These are phyloP conservation scores for Cheilosia grossa DNA, from an alignment of 2,888 invertebrate species.

Conservation along the genomic window DNA sequence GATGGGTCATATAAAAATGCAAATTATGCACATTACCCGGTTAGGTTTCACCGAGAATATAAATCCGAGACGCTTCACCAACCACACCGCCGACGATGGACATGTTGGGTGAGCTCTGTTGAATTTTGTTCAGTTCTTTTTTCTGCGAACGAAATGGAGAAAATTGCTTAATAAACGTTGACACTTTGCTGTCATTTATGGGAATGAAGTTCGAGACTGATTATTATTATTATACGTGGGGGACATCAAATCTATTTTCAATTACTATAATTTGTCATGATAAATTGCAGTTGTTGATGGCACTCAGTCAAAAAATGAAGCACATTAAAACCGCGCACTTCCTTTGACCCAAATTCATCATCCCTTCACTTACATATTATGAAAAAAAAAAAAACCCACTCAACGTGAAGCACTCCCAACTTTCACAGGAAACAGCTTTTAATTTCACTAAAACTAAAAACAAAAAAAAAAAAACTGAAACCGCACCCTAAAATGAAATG, in stretches of 20 bases:
- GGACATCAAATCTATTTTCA: background rate
- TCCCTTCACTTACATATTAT: background rate
- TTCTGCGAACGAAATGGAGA: constrained; percentile 38
- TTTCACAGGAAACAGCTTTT: constrained; percentile 52
- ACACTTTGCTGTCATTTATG: constrained; percentile 10
- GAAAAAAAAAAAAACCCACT: background rate
- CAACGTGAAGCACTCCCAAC: constrained; percentile 40
- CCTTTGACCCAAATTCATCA: constrained; percentile 52
- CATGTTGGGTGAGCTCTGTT: constrained; percentile 3
- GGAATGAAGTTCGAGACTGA: constrained; percentile 21
- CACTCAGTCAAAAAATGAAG: background rate
- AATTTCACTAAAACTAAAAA: constrained; percentile 66
- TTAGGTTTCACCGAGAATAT: constrained; percentile 51
- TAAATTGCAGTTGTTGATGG: background rate
- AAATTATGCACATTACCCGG: constrained; percentile 48
- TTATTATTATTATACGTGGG: background rate
- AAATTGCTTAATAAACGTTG: constrained; percentile 46
- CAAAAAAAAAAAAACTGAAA: constrained; percentile 16
- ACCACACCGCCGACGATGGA: background rate
- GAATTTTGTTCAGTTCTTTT: background rate
- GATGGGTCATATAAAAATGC: constrained; percentile 45
- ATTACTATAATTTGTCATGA: background rate
- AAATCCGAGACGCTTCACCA: constrained; percentile 46
- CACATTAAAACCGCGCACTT: background rate
- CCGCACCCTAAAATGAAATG: constrained; percentile 50